Conservation (phyloP, 2,888 invertebrate genomes). For the Acleris laterana region DNA sequence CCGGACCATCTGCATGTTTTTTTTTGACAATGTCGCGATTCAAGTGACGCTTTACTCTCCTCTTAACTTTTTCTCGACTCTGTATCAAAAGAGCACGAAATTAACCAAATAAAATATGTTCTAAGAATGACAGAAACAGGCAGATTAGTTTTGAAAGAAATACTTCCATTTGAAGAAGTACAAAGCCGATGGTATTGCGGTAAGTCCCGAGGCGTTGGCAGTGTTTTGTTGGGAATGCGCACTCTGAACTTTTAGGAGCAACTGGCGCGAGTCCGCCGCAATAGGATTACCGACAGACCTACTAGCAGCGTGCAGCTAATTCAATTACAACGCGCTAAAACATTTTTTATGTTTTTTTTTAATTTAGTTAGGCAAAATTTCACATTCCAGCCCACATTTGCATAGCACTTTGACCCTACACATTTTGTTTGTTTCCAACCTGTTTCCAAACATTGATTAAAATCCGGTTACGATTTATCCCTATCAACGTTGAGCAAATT, state of each 20-base stretch:
- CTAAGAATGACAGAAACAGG: constrained; percentile 5
- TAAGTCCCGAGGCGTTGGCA: constrained; percentile 58
- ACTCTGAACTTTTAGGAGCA: constrained; percentile 66
- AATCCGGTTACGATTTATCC: constrained; percentile 18
- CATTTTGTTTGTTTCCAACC: constrained; percentile 11
- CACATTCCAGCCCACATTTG: constrained; percentile 22
- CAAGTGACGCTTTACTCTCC: too few species aligned
- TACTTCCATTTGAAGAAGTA: constrained; percentile 34
- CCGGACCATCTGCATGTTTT: too few species aligned
- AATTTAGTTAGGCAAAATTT: constrained; percentile 21
- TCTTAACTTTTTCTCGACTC: too few species aligned
- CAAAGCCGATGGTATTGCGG: constrained; percentile 46
- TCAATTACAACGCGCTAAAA: constrained; percentile 69
- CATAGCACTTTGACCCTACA: constrained; percentile 7
- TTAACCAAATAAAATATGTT: not conserved
- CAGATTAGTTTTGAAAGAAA: constrained; percentile 25
- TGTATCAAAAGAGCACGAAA: not conserved
- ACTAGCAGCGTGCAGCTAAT: constrained; percentile 64
- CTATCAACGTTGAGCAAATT: constrained; percentile 6
- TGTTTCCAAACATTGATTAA: constrained; percentile 22
- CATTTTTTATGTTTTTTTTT: constrained; percentile 41
- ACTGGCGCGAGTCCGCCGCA: constrained; percentile 68
- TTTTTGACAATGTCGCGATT: too few species aligned
- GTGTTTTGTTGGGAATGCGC: constrained; percentile 56
- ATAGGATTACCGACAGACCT: constrained; percentile 75